A percentile compares a stretch with the other conserved stretches of the same genome.
Evolutionary conservation across 2,888 invertebrate species (phyloP).

Genomic region (Drosophila atripex): DNA sequence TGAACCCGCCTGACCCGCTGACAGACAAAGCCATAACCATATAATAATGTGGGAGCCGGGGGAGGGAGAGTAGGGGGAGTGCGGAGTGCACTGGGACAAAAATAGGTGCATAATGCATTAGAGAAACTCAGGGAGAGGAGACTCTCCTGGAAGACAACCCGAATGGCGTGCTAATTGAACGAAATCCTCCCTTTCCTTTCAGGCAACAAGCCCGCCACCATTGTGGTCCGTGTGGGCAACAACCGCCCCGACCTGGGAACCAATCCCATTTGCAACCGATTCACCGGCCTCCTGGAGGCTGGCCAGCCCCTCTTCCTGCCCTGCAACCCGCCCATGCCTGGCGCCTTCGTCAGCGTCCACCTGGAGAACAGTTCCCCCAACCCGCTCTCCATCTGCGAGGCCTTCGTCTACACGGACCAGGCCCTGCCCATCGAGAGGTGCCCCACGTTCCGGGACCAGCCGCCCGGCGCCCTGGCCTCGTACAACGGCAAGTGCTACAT

Average conservation of each 20-base stretch:
- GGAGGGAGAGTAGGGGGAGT: slow-evolving; percentile 11
- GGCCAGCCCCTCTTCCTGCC: slow-evolving; percentile 96
- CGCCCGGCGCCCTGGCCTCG: slow-evolving; percentile 95
- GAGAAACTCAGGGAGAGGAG: neutral
- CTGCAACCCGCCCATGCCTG: slow-evolving; percentile 97
- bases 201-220: slow-evolving; percentile 92
- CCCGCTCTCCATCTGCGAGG: slow-evolving; percentile 95
- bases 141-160: neutral
- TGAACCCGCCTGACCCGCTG: slow-evolving; percentile 58
- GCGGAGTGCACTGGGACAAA: slow-evolving; percentile 1
- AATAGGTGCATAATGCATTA: neutral
- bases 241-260: slow-evolving; percentile 95
- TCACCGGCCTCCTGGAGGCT: slow-evolving; percentile 93
- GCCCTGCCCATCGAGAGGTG: slow-evolving; percentile 95
- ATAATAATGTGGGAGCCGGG: slow-evolving; percentile 6
- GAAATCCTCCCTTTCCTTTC: neutral
- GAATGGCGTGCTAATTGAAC: neutral
- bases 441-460: slow-evolving; percentile 96
- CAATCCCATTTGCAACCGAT: slow-evolving; percentile 96
- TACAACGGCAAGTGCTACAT: slow-evolving; percentile 98
- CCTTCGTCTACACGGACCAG: slow-evolving; percentile 96
- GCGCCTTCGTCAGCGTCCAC: slow-evolving; percentile 96
- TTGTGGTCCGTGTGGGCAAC: slow-evolving; percentile 95
- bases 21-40: slow-evolving; percentile 30
- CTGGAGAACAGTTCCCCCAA: slow-evolving; percentile 90